Base-by-base conservation (phyloP, 2,888 invertebrate genomes). In the Drosophila aldrichi region DNA sequence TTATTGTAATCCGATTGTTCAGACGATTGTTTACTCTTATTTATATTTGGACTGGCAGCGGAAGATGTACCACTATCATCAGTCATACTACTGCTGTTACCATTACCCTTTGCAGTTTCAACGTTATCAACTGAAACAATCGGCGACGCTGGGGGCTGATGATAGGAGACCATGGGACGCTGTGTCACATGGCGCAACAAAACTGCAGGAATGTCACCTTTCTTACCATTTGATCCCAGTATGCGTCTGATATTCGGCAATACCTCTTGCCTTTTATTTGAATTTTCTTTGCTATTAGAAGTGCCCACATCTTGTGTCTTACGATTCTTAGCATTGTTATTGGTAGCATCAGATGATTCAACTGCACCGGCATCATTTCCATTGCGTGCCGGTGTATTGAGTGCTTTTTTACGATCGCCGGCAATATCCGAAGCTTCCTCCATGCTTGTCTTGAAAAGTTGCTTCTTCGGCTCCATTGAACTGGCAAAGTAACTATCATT, bases 231-330 rank as follows among this genome's bases (percentile, higher is more conserved):
- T 57, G 97, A 96, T 1, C 97, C 97, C 29, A 97, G 93, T 87
- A 97, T 97, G 62, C 97, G 94, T 4, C 97, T 96, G 79, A 97
- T 97, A 77, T 96, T 96, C 4, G 97, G 96, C 84, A 96, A 95
- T 91, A 96, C 96, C 62, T 96, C 94, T 38, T 92, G 89, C 6
- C 79, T 66, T 14, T 80, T 79, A 34, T 66, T 72, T 3, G 68
- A 29, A 43, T 59, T 65, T n/a, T 70, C 72, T n/a, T 49, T 54
- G 9, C 25, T 43, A 38, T 51, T 48, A 6, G 49, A 29, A 40
- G 54, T 61, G 12, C 52, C 34, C 16, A 18, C 29, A 49, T 67
- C 63, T 32, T 73, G 70, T 48, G 52, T 6, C 16, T 74, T 76
- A 36, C 73, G 68, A 29, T 83, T 73, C 6, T 74, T 70, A 14